Conservation (phyloP, 1,140 invertebrate species). For the Pemphigus obesinymphae region DNA sequence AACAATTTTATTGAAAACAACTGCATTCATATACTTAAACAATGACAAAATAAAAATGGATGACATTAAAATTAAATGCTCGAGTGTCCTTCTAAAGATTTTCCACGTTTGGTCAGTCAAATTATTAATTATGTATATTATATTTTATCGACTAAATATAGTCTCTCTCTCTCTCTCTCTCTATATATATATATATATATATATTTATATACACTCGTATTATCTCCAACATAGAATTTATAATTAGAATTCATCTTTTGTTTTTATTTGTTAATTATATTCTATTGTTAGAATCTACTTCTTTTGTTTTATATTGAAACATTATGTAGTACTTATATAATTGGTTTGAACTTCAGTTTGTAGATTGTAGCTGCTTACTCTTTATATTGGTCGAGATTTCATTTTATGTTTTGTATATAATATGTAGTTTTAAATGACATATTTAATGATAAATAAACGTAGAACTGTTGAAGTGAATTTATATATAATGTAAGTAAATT, state of each 20-base stretch:
- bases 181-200: no score
- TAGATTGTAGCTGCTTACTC: not conserved
- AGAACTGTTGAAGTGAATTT: no score
- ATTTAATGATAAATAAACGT: not conserved
- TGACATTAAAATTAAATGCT: not conserved
- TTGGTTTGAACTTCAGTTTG: not conserved
- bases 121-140: no score
- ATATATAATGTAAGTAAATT: no score
- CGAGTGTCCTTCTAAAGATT: not conserved
- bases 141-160: slow-evolving; percentile 17
- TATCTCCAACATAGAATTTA: not conserved
- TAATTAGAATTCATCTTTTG: not conserved
- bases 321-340: not conserved
- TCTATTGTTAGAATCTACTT: not conserved
- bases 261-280: not conserved
- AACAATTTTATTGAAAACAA: not conserved
- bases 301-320: slow-evolving; percentile 5
- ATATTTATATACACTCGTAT: not conserved
- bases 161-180: no score
- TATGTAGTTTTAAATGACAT: not conserved
- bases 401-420: not conserved
- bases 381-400: not conserved
- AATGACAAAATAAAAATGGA: not conserved
- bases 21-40: not conserved
- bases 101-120: not conserved